Percentiles rank a stretch among this genome's conserved stretches.
Conservation (phyloP, 2,888 invertebrate species). For the Erebia palarica region DNA sequence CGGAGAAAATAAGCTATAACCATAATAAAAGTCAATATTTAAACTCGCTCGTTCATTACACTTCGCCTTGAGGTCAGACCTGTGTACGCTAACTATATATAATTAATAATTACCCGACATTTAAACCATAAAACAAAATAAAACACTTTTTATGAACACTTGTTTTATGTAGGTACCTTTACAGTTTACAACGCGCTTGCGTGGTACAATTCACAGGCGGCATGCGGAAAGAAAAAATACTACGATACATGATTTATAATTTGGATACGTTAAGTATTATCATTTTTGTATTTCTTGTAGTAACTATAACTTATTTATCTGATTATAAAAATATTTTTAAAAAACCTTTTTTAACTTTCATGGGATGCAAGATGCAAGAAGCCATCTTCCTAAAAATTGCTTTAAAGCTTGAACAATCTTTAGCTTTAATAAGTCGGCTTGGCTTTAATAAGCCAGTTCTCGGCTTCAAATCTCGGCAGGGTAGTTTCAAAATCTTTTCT, state of each 20-base stretch:
- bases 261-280: background rate
- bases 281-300: too few relatives aligned
- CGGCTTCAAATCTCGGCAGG: too few relatives aligned
- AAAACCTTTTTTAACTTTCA: too few relatives aligned
- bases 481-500: too few relatives aligned
- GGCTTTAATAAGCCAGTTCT: too few relatives aligned
- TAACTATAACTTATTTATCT: too few relatives aligned
- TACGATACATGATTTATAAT: background rate
- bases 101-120: slow-evolving; percentile 61
- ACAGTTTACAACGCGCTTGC: slow-evolving; percentile 55
- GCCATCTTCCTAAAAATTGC: too few relatives aligned
- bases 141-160: slow-evolving; percentile 68
- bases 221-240: too few relatives aligned
- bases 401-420: too few relatives aligned
- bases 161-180: slow-evolving; percentile 48
- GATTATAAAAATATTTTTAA: too few relatives aligned
- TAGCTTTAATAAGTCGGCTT: too few relatives aligned
- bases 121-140: slow-evolving; percentile 69
- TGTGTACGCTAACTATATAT: slow-evolving; percentile 48
- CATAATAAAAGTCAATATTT: slow-evolving; percentile 36
- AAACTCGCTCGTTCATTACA: slow-evolving; percentile 23
- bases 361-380: too few relatives aligned
- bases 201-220: slow-evolving; percentile 43
- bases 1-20: background rate
- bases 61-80: slow-evolving; percentile 31